Base-by-base conservation (phyloP, 2,113 vertebrate species). In the Callospermophilus lateralis region DNA sequence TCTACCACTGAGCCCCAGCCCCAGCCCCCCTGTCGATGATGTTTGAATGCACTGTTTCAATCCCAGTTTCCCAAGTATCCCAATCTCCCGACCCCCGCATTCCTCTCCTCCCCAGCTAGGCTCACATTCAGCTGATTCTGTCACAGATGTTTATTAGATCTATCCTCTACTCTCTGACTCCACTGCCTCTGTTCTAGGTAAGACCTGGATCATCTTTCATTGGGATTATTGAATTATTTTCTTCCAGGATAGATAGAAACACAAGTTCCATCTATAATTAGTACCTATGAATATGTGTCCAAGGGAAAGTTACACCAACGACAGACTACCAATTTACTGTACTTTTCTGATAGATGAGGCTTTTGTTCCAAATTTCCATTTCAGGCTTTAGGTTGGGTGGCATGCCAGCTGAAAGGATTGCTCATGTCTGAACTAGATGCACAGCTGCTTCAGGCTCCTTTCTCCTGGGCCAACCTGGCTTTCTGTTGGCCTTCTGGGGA, bases 401-500 rank as follows among this genome's bases (percentile, higher is more conserved):
- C 37, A 53, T 86, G 16, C 48, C 65, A 80, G 45, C 24, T 91
- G 58, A 72, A 84, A 96, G 30, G 26, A 32, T n/a, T 55, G 45
- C 58, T 93, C 39, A 15, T 79, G 28, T 78, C 53, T 89, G 74
- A 84, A 45, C 30, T 55, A 9, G 15, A 6, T 67, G 32, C 30
- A 79, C 32, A 37, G 81, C 74, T 84, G 30, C 30, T 53, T 76
- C 45, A 67, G 42, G 17, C 51, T 93, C 39, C 28, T 90, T 84
- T 94, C 39, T 84, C 9, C 24, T 77, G 84, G 30, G 11, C 12
- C 92, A 67, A 73, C 30, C 83, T 55, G 32, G 34, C 90, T 90
- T 97, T 79, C 88, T 91, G 55, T 86, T 83, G 83, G 63, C 37
- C 51, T 84, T 90, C 51, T 67, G 15, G 73, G 72, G 30, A 20